Evolutionary conservation across 1,140 invertebrate genomes (phyloP).

Genomic region (Tenebrio molitor): DNA sequence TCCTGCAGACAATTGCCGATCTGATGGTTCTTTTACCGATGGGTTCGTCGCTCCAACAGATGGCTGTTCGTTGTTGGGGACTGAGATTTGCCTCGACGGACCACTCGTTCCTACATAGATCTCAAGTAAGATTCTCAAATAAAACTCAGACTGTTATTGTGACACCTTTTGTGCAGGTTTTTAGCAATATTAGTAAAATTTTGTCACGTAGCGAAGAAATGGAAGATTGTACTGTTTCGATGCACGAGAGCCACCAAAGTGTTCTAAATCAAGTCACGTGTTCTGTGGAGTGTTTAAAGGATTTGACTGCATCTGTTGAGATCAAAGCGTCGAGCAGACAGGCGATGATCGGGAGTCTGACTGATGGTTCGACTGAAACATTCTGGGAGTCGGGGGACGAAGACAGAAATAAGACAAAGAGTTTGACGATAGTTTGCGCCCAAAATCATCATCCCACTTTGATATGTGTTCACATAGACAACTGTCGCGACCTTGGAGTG

Average conservation of each 20-base stretch:
- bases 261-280: conserved; percentile 66
- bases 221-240: conserved; percentile 72
- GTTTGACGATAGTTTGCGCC: conserved; percentile 69
- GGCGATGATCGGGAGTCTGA: conserved; percentile 93
- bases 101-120: conserved; percentile 93
- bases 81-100: conserved; percentile 90
- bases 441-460: conserved; percentile 75
- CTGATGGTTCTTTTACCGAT: conserved; percentile 91
- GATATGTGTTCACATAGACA: conserved; percentile 92
- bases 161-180: conserved; percentile 80
- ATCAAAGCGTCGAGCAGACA: conserved; percentile 92
- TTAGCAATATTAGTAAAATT: conserved; percentile 97
- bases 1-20: conserved; percentile 93
- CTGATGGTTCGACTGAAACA: conserved; percentile 96
- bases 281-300: conserved; percentile 77
- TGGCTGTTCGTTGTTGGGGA: conserved; percentile 94
- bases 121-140: conserved; percentile 54
- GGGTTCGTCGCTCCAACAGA: conserved; percentile 89
- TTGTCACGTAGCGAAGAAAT: conserved; percentile 91
- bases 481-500: conserved; percentile 90
- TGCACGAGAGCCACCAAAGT: conserved; percentile 75
- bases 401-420: conserved; percentile 92
- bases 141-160: not conserved
- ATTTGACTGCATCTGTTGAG: conserved; percentile 82
- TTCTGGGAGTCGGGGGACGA: conserved; percentile 99